Base-by-base conservation (phyloP, 2,888 invertebrate species). In the Hylaea fasciaria region DNA sequence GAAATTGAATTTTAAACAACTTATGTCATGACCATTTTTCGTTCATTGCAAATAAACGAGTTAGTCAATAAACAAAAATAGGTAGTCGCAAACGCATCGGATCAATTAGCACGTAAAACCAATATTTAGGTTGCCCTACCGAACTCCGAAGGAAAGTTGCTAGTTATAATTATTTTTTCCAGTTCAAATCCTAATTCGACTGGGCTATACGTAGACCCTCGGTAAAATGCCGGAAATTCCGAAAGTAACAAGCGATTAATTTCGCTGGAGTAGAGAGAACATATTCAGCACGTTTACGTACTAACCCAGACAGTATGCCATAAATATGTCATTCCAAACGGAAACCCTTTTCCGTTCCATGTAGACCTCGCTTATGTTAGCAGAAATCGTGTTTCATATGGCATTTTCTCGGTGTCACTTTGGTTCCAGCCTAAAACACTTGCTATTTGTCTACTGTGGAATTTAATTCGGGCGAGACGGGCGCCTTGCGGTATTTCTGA, bases 391-490 rank as follows among this genome's bases (percentile, higher is more conserved):
- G 32, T 32, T 32, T 32, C 9, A 32, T 7, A 32, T 32, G 32
- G 32, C 3, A 7, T 32, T 32, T 32, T 55, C 32, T 17, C 40
- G n/a, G 14, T 17, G 12, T 47, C 35, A 11, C 35, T 13, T 11
- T 29, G 37, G 40, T 3, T 49, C 14, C 37, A 32, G 47, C 32
- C 41, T 41, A 43, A 48, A 56, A 56, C 37, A 56, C 40, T 45
- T n/a, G 17, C 48, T 13, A 43, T 13, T 43, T 48, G 28, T 40
- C 13, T 47, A 41, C 37, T 22, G 13, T 43, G 48, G 56, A 56
- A 56, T 56, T 56, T 56, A 56, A 56, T 56, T 43, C 48, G 12
- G 17, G 32, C 22, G 22, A 35, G 43, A 37, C 48, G 13, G 43
- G 43, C 14, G 17, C 22, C 37, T 22, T 37, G 48, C 28, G 48